Conservation (phyloP, 2,797 vertebrate species). For the Cryptoblepharus egeriae region DNA sequence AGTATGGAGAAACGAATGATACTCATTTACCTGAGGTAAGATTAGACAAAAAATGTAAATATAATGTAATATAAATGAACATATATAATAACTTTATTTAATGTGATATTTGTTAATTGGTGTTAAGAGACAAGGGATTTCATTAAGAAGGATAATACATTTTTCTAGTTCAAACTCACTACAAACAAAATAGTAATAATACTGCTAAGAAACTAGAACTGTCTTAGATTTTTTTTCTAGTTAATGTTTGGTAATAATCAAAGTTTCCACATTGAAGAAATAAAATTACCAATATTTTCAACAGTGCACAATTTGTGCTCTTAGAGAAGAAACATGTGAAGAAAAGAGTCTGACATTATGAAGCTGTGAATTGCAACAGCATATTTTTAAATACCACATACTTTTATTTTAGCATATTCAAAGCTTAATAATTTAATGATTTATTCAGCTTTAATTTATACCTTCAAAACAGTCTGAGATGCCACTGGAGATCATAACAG, state of each 20-base stretch:
- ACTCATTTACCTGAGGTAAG: neutral
- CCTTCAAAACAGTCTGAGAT: slow-evolving; percentile 74
- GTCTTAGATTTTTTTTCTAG: slow-evolving; percentile 15
- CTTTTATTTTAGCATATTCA: slow-evolving; percentile 72
- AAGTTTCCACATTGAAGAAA: slow-evolving; percentile 5
- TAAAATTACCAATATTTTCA: neutral
- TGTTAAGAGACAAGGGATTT: slow-evolving; percentile 41
- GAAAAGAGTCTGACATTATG: slow-evolving; percentile 65
- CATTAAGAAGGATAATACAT: slow-evolving; percentile 25
- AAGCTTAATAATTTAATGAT: slow-evolving; percentile 79
- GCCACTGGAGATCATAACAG: slow-evolving; percentile 77
- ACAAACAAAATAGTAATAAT: slow-evolving; percentile 36
- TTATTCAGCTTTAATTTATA: slow-evolving; percentile 77
- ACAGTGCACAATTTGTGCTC: slow-evolving; percentile 59
- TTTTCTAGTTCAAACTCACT: slow-evolving; percentile 23
- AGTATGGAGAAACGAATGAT: neutral
- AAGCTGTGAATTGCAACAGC: slow-evolving; percentile 65
- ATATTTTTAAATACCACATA: slow-evolving; percentile 69
- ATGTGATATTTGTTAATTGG: neutral
- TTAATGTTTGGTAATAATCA: slow-evolving; percentile 14
- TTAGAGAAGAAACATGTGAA: slow-evolving; percentile 59
- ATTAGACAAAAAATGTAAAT: neutral
- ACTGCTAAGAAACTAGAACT: slow-evolving; percentile 36
- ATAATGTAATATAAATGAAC: neutral
- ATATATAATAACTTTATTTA: neutral